Base-by-base conservation (phyloP, 2,888 invertebrate species). In the Aromia moschata region DNA sequence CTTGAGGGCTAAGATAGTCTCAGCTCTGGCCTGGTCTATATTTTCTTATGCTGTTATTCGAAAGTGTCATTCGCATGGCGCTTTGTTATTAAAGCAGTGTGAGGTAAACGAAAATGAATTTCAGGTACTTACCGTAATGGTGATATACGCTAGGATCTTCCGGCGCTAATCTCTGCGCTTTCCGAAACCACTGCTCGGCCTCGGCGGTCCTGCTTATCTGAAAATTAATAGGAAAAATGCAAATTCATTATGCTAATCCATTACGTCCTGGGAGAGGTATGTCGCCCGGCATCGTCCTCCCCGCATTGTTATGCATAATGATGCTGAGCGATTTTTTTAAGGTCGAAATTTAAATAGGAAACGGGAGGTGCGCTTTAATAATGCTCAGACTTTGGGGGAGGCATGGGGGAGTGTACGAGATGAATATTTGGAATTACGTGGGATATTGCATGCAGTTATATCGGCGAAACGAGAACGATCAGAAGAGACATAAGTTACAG, bases 121-220 rank as follows among this genome's bases (percentile, higher is more conserved):
- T 38, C 20, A 25, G 38, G 45, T 56, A 80, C 86, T 85, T 82
- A 92, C 96, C 96, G 80, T 94, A 95, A 82, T 95, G 94, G 81
- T 94, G 93, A 80, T 93, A 89, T 45, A 94, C 92, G 71, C 89
- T 87, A 11, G 92, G 88, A 79, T 95, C 94, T 65, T 88, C 85
- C 15, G 94, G 93, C 58, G 94, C 94, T 71, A 96, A 82, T 67
- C 87, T 84, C 69, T 92, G 84, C 17, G 95, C 96, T 78, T 91
- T 90, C 74, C 90, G 86, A 79, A 94, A 95, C 93, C 93, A 94
- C 75, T 89, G 85, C 81, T 95, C 95, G 1, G 96, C 95, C 80
- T 94, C 94, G 54, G 87, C 83, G 58, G 88, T 84, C 74, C 93
- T 86, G 75, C 92, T 93, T 78, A 91, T 87, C 90, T 92, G 84